Conservation (phyloP, 2,888 invertebrate species). For the Clusia tigrina region DNA sequence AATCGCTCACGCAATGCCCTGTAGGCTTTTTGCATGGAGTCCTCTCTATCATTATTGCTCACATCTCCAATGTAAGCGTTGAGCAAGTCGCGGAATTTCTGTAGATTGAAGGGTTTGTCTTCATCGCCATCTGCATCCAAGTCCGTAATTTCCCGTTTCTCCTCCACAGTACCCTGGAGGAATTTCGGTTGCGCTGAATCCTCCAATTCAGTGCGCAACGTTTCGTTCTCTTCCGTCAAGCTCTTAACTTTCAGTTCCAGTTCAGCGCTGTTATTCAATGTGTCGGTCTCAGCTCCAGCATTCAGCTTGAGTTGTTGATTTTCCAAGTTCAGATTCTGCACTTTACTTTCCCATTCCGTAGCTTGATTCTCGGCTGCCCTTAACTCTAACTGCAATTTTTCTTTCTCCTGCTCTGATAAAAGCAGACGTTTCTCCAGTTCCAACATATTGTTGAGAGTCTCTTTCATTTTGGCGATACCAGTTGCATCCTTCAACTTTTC, state of each 20-base stretch:
- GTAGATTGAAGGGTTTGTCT: slow-evolving; percentile 42
- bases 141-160: slow-evolving; percentile 59
- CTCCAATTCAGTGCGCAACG: slow-evolving; percentile 48
- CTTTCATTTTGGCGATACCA: slow-evolving; percentile 32
- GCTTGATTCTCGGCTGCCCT: slow-evolving; percentile 29
- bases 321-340: slow-evolving; percentile 51
- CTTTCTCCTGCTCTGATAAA: slow-evolving; percentile 53
- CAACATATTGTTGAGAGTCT: slow-evolving; percentile 18
- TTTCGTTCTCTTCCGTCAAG: slow-evolving; percentile 47
- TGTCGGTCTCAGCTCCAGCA: slow-evolving; percentile 54
- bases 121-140: slow-evolving; percentile 49
- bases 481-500: slow-evolving; percentile 35
- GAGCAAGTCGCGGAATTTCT: slow-evolving; percentile 47
- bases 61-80: slow-evolving; percentile 44
- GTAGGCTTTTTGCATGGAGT: slow-evolving; percentile 60
- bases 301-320: slow-evolving; percentile 54
- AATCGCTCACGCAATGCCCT: slow-evolving; percentile 69
- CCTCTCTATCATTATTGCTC: slow-evolving; percentile 34
- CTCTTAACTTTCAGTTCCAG: slow-evolving; percentile 49
- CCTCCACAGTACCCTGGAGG: slow-evolving; percentile 52
- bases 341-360: slow-evolving; percentile 42
- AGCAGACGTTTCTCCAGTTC: slow-evolving; percentile 50
- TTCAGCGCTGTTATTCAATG: slow-evolving; percentile 42
- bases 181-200: slow-evolving; percentile 49
- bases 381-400: slow-evolving; percentile 51